Evolutionary conservation across 2,113 vertebrate species (phyloP), one percentile per base, ranked within the genome.

Genomic region (Melanerpes formicivorus): DNA sequence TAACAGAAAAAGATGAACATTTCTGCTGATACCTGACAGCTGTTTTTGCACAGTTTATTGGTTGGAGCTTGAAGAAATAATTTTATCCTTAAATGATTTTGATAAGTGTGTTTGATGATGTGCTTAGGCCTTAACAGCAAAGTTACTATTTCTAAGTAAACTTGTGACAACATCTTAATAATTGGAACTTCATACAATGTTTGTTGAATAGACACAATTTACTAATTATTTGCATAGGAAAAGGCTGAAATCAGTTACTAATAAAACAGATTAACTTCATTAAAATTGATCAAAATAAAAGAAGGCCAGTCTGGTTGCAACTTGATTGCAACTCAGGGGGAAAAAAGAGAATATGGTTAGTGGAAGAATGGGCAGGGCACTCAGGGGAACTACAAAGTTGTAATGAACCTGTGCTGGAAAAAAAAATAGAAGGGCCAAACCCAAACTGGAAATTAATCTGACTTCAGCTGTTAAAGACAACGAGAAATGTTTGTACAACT

Each of bases 41-140:
- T 48, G 7, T 40, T 77, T 77, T 91, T 90, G 87, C 9, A 12
- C 25, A 44, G 7, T 54, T 76, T 70, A 6, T 21, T 40, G 7
- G 11, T 83, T 67, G 66, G 66, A 82, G 40, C 71, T 84, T 78
- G 72, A 69, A 95, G 87, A 84, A 94, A 67, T 27, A 86, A 79
- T 86, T 95, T 97, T 88, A 83, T 81, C n/a, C 26, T 32, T 73
- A 81, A n/a, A 87, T 15, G 4, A 55, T 50, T 42, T 27, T 55
- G 18, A 73, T 19, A 73, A 50, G 16, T 7, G 1, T 42, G 3
- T 59, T 88, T 23, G 6, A 9, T 56, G 56, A 4, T 25, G 56
- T 34, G 15, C 3, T 19, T 50, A 55, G 23, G n/a, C 80, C 78
- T 54, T 25, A 11, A 44, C 7, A 40, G 44, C 29, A 75, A 65